Percentiles rank a stretch among this genome's conserved stretches.
Conservation (phyloP, 2,797 vertebrate species). For the Decapterus maruadsi region DNA sequence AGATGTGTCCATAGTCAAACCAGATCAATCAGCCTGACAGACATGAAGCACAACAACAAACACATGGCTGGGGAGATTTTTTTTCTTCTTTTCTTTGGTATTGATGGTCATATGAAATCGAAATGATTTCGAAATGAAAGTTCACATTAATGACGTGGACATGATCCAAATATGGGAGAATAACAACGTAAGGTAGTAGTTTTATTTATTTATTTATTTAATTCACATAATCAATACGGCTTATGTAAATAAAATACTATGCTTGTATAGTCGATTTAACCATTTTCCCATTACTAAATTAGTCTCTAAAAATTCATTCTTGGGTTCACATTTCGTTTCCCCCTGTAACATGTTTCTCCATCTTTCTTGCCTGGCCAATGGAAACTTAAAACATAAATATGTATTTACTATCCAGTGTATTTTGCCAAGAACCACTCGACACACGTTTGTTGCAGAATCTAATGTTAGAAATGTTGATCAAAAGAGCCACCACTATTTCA, state of each 20-base stretch:
- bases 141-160: background rate
- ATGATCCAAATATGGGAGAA: background rate
- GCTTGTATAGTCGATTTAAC: background rate
- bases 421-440: conserved; percentile 20
- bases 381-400: conserved; percentile 39
- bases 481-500: conserved; percentile 44
- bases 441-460: conserved; percentile 38
- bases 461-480: conserved; percentile 45
- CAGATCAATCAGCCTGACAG: conserved; percentile 50
- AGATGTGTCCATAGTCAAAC: conserved; percentile 44
- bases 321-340: conserved; percentile 35
- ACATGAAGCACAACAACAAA: conserved; percentile 24
- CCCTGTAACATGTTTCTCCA: conserved; percentile 9
- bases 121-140: conserved; percentile 25
- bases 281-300: background rate
- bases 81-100: background rate
- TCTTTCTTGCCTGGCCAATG: conserved; percentile 43
- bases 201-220: background rate
- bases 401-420: conserved; percentile 1
- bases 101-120: conserved; percentile 19
- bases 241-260: background rate
- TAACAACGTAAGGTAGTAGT: background rate
- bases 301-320: background rate
- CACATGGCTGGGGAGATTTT: conserved; percentile 9
- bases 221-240: background rate